Percentiles rank a stretch among this genome's conserved stretches.
Conservation (phyloP, 1,140 invertebrate species). For the Teleogryllus occipitalis region DNA sequence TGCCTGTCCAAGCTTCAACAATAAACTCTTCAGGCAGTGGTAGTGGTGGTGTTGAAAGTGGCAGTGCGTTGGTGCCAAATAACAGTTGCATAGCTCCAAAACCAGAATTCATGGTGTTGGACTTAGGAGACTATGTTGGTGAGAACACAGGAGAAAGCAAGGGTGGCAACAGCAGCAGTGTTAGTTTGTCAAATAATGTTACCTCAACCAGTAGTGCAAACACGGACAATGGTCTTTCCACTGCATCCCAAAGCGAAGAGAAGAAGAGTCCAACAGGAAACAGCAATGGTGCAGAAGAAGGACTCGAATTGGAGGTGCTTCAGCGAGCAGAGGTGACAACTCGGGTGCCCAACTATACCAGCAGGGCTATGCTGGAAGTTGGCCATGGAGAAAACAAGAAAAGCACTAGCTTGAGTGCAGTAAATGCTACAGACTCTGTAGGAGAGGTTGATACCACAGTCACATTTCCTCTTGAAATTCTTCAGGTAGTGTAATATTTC, state of each 20-base stretch:
- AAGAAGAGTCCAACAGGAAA: conserved; percentile 8
- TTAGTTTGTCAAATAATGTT: conserved; percentile 21
- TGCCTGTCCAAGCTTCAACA: conserved; percentile 13
- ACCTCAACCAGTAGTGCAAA: conserved; percentile 31
- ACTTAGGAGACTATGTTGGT: conserved; percentile 33
- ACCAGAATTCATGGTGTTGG: conserved; percentile 39
- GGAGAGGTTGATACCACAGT: conserved; percentile 21
- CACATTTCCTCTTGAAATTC: conserved; percentile 17
- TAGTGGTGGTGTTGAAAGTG: conserved; percentile 6
- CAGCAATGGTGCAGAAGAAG: conserved; percentile 12
- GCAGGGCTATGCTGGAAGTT: conserved; percentile 20
- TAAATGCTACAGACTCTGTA: not conserved
- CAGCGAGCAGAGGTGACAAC: conserved; percentile 6
- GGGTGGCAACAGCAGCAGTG: conserved; percentile 30
- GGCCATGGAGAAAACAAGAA: conserved; percentile 12
- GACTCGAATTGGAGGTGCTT: conserved; percentile 12
- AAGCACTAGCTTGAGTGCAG: not conserved
- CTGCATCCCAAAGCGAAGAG: not conserved
- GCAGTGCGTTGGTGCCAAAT: not conserved
- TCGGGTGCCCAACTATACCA: conserved; percentile 19
- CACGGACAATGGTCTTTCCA: conserved; percentile 16
- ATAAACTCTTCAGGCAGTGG: conserved; percentile 7
- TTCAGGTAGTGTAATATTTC: conserved; percentile 16
- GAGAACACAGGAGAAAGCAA: conserved; percentile 4
- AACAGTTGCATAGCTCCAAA: conserved; percentile 34